Conservation (phyloP, 2,888 invertebrate species). For the Apocheima hispidaria region DNA sequence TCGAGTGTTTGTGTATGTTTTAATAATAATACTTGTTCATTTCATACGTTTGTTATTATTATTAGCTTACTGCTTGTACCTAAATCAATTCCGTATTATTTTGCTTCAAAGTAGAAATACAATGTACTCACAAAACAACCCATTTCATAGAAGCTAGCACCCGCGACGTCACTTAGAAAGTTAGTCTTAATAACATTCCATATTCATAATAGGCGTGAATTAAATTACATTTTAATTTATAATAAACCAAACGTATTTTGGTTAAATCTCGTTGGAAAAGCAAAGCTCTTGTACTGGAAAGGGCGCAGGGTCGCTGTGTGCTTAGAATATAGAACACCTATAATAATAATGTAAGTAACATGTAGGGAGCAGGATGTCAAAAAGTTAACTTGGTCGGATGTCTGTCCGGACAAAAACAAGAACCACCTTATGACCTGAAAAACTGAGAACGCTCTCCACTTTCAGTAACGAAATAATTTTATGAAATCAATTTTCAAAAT, state of each 20-base stretch:
- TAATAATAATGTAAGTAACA: slow-evolving; percentile 44
- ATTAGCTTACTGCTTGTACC: background rate
- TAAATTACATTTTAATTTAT: slow-evolving; percentile 63
- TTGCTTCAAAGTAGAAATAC: slow-evolving; percentile 13
- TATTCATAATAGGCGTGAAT: slow-evolving; percentile 52
- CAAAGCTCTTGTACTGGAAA: slow-evolving; percentile 48
- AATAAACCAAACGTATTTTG: slow-evolving; percentile 61
- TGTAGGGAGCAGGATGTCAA: slow-evolving; percentile 7
- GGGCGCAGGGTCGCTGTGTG: slow-evolving; percentile 37
- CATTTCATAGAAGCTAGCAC: slow-evolving; percentile 26
- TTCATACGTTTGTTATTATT: too few species aligned
- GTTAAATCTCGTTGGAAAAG: slow-evolving; percentile 57
- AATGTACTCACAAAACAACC: slow-evolving; percentile 11
- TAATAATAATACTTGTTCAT: too few species aligned
- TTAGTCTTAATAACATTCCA: slow-evolving; percentile 51
- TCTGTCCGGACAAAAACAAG: background rate
- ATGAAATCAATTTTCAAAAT: too few species aligned
- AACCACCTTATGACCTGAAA: background rate
- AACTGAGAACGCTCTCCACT: too few species aligned
- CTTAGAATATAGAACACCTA: slow-evolving; percentile 42
- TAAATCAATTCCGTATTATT: background rate
- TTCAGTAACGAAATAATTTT: too few species aligned
- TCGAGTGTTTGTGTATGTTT: too few species aligned
- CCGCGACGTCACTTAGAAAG: slow-evolving; percentile 37
- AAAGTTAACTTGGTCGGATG: background rate